Conservation (phyloP, 2,888 invertebrate species). For the Anarsia innoxiella region DNA sequence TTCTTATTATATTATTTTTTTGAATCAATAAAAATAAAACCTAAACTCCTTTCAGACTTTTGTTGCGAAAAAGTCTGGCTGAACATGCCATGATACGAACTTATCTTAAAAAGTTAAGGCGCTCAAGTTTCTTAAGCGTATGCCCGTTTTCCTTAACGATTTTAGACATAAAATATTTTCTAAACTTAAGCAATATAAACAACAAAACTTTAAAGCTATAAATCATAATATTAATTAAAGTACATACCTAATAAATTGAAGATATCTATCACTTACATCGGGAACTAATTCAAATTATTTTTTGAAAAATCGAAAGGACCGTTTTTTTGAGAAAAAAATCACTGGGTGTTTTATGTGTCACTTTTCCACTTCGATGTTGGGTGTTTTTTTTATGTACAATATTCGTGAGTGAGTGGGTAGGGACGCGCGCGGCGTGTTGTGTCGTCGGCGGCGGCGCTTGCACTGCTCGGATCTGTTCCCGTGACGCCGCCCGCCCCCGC, state of each 20-base stretch:
- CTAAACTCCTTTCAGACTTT: too few relatives aligned
- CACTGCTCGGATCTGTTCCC: slow-evolving; percentile 48
- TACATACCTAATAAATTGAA: slow-evolving; percentile 9
- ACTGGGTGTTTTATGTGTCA: slow-evolving; percentile 26
- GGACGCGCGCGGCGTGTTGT: slow-evolving; percentile 43
- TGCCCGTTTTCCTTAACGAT: too few relatives aligned
- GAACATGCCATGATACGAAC: too few relatives aligned
- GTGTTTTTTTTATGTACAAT: slow-evolving; percentile 26
- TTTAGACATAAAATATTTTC: too few relatives aligned
- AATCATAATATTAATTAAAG: too few relatives aligned
- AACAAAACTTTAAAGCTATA: too few relatives aligned
- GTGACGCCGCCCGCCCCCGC: slow-evolving; percentile 33
- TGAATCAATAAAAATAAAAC: too few relatives aligned
- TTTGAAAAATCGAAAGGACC: slow-evolving; percentile 3
- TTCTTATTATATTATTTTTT: too few relatives aligned
- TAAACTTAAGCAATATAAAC: too few relatives aligned
- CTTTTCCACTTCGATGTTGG: slow-evolving; percentile 33
- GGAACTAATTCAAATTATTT: slow-evolving; percentile 14
- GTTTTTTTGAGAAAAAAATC: slow-evolving; percentile 11
- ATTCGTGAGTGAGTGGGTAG: slow-evolving; percentile 25
- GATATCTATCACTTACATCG: slow-evolving; percentile 8
- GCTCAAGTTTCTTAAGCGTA: too few relatives aligned
- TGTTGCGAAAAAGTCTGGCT: too few relatives aligned
- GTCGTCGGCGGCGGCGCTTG: slow-evolving; percentile 44
- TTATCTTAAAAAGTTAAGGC: too few relatives aligned